Evolutionary conservation across 1,140 invertebrate species (phyloP).

Genomic region (Potamilus streckersoni): DNA sequence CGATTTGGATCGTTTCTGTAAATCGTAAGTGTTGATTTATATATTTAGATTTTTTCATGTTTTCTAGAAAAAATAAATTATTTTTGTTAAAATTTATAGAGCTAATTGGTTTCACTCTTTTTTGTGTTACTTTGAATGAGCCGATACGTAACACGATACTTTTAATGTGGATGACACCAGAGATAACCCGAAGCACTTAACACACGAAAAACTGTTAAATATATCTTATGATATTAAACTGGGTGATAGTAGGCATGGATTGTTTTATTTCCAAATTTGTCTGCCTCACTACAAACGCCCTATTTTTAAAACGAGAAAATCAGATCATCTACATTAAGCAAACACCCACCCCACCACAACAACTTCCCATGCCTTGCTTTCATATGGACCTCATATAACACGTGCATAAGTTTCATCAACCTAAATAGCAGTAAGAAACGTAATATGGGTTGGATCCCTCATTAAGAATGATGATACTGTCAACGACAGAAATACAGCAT

Average conservation of each 20-base stretch:
- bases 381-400: constrained; percentile 70
- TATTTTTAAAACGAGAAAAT: constrained; percentile 54
- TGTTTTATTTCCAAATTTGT: constrained; percentile 68
- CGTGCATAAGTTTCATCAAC: constrained; percentile 66
- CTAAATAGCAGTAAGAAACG: constrained; percentile 62
- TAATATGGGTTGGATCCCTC: constrained; percentile 57
- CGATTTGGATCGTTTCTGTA: too few species aligned
- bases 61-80: too few species aligned
- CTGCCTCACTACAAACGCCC: constrained; percentile 67
- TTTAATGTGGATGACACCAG: constrained; percentile 22
- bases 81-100: too few species aligned
- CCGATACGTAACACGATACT: not conserved
- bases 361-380: constrained; percentile 69
- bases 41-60: too few species aligned
- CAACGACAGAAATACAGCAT: constrained; percentile 63
- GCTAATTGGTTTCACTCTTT: too few species aligned
- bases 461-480: constrained; percentile 67
- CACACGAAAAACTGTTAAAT: not conserved
- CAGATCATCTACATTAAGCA: too few species aligned
- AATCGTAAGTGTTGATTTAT: too few species aligned
- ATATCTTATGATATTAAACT: constrained; percentile 60
- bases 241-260: constrained; percentile 62
- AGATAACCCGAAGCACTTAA: not conserved
- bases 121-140: too few species aligned
- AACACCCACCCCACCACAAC: not conserved